Evolutionary conservation across 1,140 invertebrate genomes (phyloP).

Genomic region (Pseudomyrmex sp.): DNA sequence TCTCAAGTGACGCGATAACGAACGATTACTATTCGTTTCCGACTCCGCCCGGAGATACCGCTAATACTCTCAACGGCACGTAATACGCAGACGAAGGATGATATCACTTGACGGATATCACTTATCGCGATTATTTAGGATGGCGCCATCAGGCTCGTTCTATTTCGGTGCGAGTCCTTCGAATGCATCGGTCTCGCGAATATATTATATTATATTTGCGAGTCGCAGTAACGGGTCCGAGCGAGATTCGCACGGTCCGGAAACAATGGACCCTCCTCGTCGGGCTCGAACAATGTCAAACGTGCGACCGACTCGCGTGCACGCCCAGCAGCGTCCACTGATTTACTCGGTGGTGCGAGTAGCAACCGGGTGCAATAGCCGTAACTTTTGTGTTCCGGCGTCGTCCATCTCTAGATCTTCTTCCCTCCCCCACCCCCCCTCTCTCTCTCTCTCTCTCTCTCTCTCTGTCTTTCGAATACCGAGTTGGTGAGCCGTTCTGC

Average conservation of each 20-base stretch:
- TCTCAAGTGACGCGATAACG: constrained; percentile 47
- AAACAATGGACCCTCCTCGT: constrained; percentile 76
- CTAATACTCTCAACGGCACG: neutral
- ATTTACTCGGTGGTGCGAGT: constrained; percentile 27
- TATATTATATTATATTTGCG: constrained; percentile 66
- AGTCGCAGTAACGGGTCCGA: constrained; percentile 18
- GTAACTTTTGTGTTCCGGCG: constrained; percentile 79
- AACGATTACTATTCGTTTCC: neutral
- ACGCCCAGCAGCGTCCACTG: constrained; percentile 52
- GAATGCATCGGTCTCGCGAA: constrained; percentile 68
- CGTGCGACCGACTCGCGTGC: constrained; percentile 70
- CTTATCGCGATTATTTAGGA: neutral
- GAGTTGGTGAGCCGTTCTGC: constrained; percentile 42
- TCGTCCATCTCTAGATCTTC: constrained; percentile 49
- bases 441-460: too few species aligned
- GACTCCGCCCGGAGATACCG: neutral
- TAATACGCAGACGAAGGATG: constrained; percentile 5
- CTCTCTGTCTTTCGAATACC: too few species aligned
- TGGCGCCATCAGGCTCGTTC: constrained; percentile 42
- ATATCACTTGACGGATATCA: neutral
- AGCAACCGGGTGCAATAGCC: constrained; percentile 74
- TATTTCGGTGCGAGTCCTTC: constrained; percentile 58
- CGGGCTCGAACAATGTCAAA: constrained; percentile 75
- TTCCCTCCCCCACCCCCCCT: neutral
- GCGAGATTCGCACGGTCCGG: constrained; percentile 69